A percentile compares a stretch with the other conserved stretches of the same genome.
Conservation (phyloP, 1,140 invertebrate genomes). For the Caenorhabditis brenneri region DNA sequence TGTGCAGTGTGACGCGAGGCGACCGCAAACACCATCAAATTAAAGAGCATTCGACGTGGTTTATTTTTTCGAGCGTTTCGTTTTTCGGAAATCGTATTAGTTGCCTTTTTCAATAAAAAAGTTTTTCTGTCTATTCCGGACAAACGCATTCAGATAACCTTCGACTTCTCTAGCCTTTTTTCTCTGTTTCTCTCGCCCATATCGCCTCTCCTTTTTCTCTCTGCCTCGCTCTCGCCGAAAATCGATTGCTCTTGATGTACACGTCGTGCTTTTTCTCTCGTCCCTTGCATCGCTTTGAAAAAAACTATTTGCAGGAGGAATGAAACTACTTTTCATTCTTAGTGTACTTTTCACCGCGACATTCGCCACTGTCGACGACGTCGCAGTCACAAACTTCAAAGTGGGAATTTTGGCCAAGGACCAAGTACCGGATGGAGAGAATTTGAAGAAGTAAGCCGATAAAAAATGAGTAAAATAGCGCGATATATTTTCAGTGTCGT, state of each 20-base stretch:
- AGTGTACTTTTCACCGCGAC: background rate
- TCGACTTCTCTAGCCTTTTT: background rate
- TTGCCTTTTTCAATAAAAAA: background rate
- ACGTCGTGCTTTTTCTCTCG: too few relatives aligned
- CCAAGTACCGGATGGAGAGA: background rate
- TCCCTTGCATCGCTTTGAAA: background rate
- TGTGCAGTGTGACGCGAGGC: background rate
- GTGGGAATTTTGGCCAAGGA: conserved; percentile 48
- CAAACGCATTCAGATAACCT: too few relatives aligned
- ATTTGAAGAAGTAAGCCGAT: conserved; percentile 42
- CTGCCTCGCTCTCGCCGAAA: background rate
- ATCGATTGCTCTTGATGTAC: too few relatives aligned
- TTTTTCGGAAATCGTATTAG: background rate
- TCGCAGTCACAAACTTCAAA: conserved; percentile 36
- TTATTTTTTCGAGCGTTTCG: background rate
- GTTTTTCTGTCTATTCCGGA: too few relatives aligned
- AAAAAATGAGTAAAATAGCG: too few relatives aligned
- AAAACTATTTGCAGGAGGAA: background rate
- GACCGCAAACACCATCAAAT: background rate
- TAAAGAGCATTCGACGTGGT: conserved; percentile 17
- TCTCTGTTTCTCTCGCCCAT: background rate
- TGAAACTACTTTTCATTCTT: conserved; percentile 11
- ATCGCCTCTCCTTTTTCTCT: background rate
- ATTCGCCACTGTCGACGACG: background rate
- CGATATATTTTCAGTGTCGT: conserved; percentile 27